Evolutionary conservation across 2,113 vertebrate genomes (phyloP).

Genomic region (pig (Sus scrofa)): DNA sequence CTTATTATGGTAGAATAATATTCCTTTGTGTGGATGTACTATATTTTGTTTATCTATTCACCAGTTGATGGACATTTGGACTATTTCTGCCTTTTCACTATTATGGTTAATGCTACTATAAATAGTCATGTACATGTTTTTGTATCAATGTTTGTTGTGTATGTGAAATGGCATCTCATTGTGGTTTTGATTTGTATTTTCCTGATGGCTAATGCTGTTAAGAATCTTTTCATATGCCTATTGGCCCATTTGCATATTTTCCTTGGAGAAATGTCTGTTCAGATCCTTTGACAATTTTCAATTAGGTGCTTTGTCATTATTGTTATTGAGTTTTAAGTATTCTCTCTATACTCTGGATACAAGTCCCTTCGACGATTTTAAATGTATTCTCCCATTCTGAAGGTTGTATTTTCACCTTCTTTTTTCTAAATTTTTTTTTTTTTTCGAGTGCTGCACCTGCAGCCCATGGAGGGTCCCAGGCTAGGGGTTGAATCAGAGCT

Average conservation of each 20-base stretch:
- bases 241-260: background rate
- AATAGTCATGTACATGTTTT: background rate
- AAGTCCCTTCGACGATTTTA: background rate
- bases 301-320: background rate
- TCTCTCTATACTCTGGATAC: background rate
- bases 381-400: background rate
- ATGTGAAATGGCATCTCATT: background rate
- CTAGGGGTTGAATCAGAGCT: too few relatives aligned
- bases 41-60: background rate
- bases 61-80: background rate
- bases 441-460: too few relatives aligned
- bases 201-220: background rate
- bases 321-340: background rate
- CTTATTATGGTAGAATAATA: background rate
- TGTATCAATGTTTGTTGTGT: background rate
- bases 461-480: too few relatives aligned
- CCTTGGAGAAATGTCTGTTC: background rate
- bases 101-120: background rate
- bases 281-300: background rate
- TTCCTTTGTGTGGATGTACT: background rate
- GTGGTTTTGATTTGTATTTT: background rate
- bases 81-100: background rate
- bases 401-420: background rate
- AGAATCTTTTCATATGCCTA: background rate
- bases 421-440: background rate